Conservation (phyloP, 2,888 invertebrate species). For the Dendrolimus pini region DNA sequence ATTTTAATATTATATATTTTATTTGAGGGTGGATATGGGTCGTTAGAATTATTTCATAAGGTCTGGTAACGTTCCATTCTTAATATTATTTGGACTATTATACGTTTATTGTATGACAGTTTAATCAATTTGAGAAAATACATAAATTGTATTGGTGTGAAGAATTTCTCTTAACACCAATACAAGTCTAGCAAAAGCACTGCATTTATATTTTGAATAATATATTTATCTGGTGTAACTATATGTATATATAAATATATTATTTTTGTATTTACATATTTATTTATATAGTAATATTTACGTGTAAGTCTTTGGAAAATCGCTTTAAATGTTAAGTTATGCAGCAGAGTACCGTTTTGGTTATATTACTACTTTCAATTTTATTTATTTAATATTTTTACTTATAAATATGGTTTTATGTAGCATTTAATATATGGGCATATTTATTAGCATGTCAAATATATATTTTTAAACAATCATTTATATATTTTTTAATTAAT, state of each 20-base stretch:
- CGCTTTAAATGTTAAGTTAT: not conserved
- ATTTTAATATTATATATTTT: no score
- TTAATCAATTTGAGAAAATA: conserved; percentile 20
- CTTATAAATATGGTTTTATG: conserved; percentile 10
- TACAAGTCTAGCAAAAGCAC: conserved; percentile 2
- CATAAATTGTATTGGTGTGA: no score
- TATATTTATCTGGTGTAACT: conserved; percentile 4
- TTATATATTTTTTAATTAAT: no score
- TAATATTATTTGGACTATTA: conserved; percentile 9
- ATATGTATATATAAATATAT: conserved; percentile 13
- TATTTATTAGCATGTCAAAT: no score
- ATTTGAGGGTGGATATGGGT: no score
- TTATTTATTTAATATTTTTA: no score
- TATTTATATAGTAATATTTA: conserved; percentile 7
- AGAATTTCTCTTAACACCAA: no score
- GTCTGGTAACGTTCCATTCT: no score
- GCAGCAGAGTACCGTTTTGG: not conserved
- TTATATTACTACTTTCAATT: not conserved
- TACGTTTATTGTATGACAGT: conserved; percentile 12
- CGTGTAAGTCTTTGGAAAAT: conserved; percentile 2
- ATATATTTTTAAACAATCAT: no score
- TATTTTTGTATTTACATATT: conserved; percentile 13
- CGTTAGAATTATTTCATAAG: no score
- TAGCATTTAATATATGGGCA: not conserved
- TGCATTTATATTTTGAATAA: conserved; percentile 32